phyloP scores from a whole-genome alignment of 2,797 vertebrate genomes.

The Epinephelus awoara region DNA sequence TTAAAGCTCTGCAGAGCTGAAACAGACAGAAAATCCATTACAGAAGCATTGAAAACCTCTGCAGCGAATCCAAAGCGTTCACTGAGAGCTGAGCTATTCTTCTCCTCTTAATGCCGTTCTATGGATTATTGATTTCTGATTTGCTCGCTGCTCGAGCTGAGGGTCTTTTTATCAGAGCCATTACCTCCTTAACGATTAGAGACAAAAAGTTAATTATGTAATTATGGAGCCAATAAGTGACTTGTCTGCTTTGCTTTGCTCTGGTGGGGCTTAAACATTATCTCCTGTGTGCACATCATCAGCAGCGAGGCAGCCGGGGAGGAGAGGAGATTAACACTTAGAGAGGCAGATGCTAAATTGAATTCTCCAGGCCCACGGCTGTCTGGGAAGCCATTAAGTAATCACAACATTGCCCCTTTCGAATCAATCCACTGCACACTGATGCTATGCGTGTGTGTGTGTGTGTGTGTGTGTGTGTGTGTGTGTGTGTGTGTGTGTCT shows the following conservation, averaged over 20 bases:
- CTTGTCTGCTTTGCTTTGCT: constrained; percentile 95
- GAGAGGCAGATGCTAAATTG: constrained; percentile 92
- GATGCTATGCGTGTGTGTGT: constrained; percentile 81
- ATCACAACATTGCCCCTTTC: constrained; percentile 91
- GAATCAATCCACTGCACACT: constrained; percentile 88
- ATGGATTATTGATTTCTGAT: constrained; percentile 99
- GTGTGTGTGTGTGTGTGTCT: constrained; percentile 8
- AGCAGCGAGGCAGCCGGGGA: constrained; percentile 87
- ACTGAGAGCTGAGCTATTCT: constrained; percentile 3
- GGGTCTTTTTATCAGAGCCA: constrained; percentile 95
- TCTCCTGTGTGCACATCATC: constrained; percentile 91
- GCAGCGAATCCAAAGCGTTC: constrained; percentile 84
- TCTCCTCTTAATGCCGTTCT: constrained; percentile 88
- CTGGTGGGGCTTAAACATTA: constrained; percentile 94
- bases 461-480: constrained; percentile 81
- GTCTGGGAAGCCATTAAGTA: constrained; percentile 95
- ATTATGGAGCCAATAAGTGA: constrained; percentile 98
- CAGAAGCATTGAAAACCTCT: constrained; percentile 48
- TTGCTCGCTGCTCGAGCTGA: constrained; percentile 91
- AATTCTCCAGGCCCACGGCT: constrained; percentile 91
- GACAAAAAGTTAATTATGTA: constrained; percentile 99
- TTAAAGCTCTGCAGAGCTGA: constrained; percentile 5
- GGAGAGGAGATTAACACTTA: constrained; percentile 91
- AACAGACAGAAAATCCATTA: constrained; percentile 20
- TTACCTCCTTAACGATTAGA: constrained; percentile 98